Evolutionary conservation across 1,140 invertebrate genomes (phyloP).

Genomic region (Myzus persicae): DNA sequence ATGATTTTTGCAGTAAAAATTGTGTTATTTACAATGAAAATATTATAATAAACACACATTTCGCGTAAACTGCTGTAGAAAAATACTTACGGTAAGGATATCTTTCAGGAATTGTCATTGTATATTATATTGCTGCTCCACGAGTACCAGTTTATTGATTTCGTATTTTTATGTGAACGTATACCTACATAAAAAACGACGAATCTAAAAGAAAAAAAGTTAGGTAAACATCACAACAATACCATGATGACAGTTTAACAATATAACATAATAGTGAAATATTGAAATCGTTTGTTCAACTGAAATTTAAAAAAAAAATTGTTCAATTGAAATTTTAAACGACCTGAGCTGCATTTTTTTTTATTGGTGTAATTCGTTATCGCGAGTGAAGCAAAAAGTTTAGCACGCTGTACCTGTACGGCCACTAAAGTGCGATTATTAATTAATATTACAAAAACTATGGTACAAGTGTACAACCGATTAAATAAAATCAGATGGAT

Average conservation of each 20-base stretch:
- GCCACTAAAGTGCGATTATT: too few relatives aligned
- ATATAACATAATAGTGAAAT: neutral
- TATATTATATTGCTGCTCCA: too few relatives aligned
- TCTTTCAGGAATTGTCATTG: constrained; percentile 3
- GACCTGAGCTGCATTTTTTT: neutral
- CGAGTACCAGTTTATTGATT: too few relatives aligned
- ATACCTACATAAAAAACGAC: too few relatives aligned
- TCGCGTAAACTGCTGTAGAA: neutral
- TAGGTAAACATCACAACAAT: neutral
- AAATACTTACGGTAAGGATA: neutral
- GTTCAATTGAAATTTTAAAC: too few relatives aligned
- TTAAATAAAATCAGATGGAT: too few relatives aligned
- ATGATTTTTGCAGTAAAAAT: neutral
- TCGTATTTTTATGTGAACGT: too few relatives aligned
- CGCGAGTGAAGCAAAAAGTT: too few relatives aligned
- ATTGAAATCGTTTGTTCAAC: neutral
- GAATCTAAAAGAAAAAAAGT: neutral
- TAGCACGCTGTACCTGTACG: too few relatives aligned
- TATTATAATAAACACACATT: neutral
- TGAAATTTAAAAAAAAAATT: neutral
- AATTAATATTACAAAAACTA: too few relatives aligned
- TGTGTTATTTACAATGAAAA: neutral
- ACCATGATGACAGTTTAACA: too few relatives aligned
- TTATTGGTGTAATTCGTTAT: neutral
- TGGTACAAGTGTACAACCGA: too few relatives aligned